These are phyloP conservation scores for Sorex fumeus DNA, from an alignment of 2,113 vertebrate species.

Conservation along the genomic window DNA sequence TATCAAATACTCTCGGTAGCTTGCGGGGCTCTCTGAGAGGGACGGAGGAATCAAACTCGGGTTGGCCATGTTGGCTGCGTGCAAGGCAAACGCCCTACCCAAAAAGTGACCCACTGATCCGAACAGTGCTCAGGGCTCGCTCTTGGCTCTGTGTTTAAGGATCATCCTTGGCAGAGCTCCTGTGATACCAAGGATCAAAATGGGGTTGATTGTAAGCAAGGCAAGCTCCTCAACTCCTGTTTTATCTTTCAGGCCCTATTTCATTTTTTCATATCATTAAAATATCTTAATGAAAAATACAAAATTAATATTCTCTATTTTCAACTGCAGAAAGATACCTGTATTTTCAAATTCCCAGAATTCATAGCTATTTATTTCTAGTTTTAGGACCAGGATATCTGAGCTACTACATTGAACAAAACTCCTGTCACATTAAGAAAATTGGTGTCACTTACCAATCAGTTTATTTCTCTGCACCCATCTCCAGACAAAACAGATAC, in stretches of 20 bases:
- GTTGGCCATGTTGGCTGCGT: no score
- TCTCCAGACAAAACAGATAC: not conserved
- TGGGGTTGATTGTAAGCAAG: no score
- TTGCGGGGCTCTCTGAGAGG: no score
- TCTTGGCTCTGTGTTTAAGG: no score
- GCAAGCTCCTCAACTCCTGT: no score
- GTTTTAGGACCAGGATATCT: not conserved
- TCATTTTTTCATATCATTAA: not conserved
- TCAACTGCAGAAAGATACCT: not conserved
- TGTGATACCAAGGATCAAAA: no score
- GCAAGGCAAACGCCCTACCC: not conserved
- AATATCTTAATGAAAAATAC: not conserved
- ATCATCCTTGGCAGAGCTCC: no score
- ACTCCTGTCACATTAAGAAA: not conserved
- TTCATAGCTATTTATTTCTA: not conserved
- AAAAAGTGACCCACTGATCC: no score
- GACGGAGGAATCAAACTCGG: no score
- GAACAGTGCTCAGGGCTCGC: no score
- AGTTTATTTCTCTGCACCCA: slow-evolving; percentile 10
- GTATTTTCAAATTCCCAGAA: accelerated
- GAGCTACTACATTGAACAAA: not conserved
- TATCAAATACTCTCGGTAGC: no score
- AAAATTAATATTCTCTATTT: not conserved
- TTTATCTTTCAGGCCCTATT: not conserved
- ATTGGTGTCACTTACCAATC: slow-evolving; percentile 67